These are phyloP conservation scores for Phortica okadai DNA, from an alignment of 2,888 invertebrate genomes.

Conservation along the genomic window DNA sequence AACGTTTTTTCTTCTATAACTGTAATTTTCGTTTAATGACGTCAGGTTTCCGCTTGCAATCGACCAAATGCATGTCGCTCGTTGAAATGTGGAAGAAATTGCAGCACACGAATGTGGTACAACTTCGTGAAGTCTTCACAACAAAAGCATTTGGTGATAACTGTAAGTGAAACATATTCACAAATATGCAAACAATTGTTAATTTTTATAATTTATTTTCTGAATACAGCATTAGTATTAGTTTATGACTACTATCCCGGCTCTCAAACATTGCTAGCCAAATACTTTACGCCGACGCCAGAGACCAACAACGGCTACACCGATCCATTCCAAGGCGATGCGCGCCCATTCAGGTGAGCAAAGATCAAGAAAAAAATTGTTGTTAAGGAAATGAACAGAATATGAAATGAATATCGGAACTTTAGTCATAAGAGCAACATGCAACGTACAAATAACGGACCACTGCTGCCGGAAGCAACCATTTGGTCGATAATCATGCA, in stretches of 20 bases:
- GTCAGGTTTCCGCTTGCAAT: constrained; percentile 86
- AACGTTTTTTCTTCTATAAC: not conserved
- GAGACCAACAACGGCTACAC: constrained; percentile 80
- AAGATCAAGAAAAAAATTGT: not conserved
- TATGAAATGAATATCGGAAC: not conserved
- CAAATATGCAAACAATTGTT: too few relatives aligned
- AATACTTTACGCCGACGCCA: constrained; percentile 85
- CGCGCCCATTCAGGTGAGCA: constrained; percentile 77
- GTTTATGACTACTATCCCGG: constrained; percentile 97
- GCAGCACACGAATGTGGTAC: constrained; percentile 95
- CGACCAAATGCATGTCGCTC: constrained; percentile 88
- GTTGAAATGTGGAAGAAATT: constrained; percentile 97
- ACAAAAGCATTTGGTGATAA: constrained; percentile 97
- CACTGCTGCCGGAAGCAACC: constrained; percentile 90
- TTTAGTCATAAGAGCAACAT: constrained; percentile 76
- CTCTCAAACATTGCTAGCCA: constrained; percentile 90
- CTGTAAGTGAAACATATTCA: constrained; percentile 80
- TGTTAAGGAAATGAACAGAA: not conserved
- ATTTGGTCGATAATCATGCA: constrained; percentile 98
- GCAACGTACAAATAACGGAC: constrained; percentile 81
- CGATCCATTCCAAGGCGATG: constrained; percentile 90
- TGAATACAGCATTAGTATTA: constrained; percentile 87
- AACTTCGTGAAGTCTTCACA: constrained; percentile 93
- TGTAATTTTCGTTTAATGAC: constrained; percentile 51
- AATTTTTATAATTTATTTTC: not conserved